Evolutionary conservation across 2,113 vertebrate genomes (phyloP).

Genomic region (Callaeas wilsoni): DNA sequence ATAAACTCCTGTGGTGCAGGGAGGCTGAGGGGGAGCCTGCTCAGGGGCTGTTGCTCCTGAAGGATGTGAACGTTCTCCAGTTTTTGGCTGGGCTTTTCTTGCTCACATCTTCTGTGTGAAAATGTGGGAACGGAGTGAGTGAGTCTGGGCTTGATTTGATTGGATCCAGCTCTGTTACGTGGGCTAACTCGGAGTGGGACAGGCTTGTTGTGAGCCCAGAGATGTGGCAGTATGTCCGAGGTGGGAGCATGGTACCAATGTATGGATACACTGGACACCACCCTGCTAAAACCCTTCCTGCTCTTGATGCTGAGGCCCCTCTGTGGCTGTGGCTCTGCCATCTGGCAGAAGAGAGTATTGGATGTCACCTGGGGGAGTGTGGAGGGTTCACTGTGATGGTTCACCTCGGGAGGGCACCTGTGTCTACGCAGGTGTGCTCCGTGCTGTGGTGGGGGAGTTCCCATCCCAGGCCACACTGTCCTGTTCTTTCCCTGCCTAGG

Average conservation of each 20-base stretch:
- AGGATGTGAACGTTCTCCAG: background rate
- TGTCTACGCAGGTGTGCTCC: background rate
- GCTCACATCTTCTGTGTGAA: background rate
- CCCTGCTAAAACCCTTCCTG: background rate
- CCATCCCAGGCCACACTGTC: fast-evolving
- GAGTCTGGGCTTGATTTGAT: background rate
- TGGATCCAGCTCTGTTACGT: background rate
- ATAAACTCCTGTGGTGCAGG: background rate
- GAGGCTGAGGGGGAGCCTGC: background rate
- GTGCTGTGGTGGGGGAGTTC: background rate
- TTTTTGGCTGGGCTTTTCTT: background rate
- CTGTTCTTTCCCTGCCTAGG: background rate
- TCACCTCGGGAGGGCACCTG: fast-evolving
- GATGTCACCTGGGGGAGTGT: background rate
- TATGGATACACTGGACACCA: background rate
- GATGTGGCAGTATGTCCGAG: fast-evolving
- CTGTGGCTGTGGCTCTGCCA: background rate
- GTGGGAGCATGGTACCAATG: background rate
- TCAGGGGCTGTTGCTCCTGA: background rate
- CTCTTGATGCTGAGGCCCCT: background rate
- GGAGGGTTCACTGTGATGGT: background rate
- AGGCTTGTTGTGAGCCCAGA: background rate
- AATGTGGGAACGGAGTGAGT: background rate
- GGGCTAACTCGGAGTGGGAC: background rate
- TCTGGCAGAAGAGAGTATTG: background rate